Evolutionary conservation across 2,113 vertebrate genomes (phyloP), one percentile per base, ranked within the genome.

Genomic region (Bos taurus): DNA sequence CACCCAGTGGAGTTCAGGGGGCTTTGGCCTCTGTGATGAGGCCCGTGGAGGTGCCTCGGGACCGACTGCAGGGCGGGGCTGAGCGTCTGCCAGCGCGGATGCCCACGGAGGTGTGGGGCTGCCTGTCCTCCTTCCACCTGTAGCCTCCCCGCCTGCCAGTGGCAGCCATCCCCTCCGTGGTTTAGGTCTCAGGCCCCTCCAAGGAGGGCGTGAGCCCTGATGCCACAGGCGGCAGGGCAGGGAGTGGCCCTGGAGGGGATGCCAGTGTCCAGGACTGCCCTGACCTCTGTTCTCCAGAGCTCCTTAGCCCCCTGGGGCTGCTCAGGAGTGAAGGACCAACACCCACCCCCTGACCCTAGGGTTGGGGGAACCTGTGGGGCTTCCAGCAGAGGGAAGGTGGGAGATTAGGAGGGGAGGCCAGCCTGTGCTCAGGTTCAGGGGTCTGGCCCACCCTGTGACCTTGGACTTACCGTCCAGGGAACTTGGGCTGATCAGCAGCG

Each of bases 51-150:
- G 10, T 12, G 30, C 17, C 30, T 54, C 17, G 0, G 57, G 40
- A 16, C 40, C 3, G 0, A 2, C 48, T 80, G 5, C 0, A 0
- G 50, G 46, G 2, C 50, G 7, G 28, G 26, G 57, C 33, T 88
- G 36, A 15, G 26, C 7, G 6, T 46, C 26, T 59, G 25, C 23
- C 16, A 19, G 36, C 30, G 11, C 0, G 1, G 43, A 33, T 50
- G 50, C 36, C 43, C 19, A 11, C 1, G 15, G 50, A 36, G 33
- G 6, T 21, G 19, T 13, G 30, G 2, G 11, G 50, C 50, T n/a
- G 33, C 80, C 48, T 33, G 17, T 12, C 10, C 28, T 52, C 30
- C 48, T 33, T 82, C 48, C 80, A 23, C 80, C 48, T 82, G 48
- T 50, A 54, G 11, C 50, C 30, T n/a, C 48, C 30, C 50, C 2